Evolutionary conservation across 2,113 vertebrate genomes (phyloP), one percentile per base, ranked within the genome.

Genomic region (Acanthisitta chloris): DNA sequence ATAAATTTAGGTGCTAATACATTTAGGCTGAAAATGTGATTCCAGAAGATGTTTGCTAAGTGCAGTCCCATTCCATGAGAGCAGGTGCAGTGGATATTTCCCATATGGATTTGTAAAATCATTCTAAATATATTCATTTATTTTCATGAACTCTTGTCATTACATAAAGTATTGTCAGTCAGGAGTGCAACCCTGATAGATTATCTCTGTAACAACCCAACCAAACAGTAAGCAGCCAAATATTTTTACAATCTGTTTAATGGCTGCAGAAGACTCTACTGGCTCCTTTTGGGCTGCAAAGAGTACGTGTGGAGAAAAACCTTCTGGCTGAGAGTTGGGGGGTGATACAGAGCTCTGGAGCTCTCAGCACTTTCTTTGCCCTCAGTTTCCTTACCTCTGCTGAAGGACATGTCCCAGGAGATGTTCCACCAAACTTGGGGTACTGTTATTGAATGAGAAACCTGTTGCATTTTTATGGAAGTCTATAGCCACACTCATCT

Each of bases 381-480:
- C 66, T 72, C 9, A 3, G 25, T 54, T 40, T 43, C 49, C 11
- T 72, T 29, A 3, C 9, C 14, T 64, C n/a, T 52, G 59, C 69
- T 52, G 15, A 36, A 57, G 62, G 36, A 5, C 10, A 15, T 1
- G 23, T 24, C 48, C 42, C 29, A 18, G 79, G 70, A 54, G 58
- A 46, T 31, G 58, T 58, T 73, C 1, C 2, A 29, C 7, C 58
- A 58, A 33, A 36, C 21, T 5, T 19, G 12, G 40, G 38, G 38
- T 34, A 6, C 36, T 7, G 9, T 12, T 43, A 14, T 2, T 21
- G 33, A 64, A 33, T 42, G 58, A 66, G 48, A 67, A 77, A 34
- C 0, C 1, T 9, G 3, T 18, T 67, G 43, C 1, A 1, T 48
- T 64, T 81, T 45, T 34, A 12, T 64, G 6, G 16, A 23, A 9